Evolutionary conservation across 1,140 invertebrate genomes (phyloP).

Genomic region (Stegodyphus dumicola): DNA sequence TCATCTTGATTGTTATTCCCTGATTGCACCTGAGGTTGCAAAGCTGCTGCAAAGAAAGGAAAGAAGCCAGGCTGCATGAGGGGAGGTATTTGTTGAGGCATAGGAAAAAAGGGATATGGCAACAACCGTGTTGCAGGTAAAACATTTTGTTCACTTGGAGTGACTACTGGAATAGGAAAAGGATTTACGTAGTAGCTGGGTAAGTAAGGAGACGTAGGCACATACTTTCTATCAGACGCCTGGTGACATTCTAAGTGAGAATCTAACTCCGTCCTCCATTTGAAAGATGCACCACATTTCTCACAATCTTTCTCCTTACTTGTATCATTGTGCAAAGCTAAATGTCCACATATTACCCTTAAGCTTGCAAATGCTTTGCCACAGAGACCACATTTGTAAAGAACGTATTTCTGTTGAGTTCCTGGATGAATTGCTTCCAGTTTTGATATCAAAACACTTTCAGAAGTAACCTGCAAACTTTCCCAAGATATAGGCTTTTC

Average conservation of each 20-base stretch:
- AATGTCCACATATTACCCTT: conserved; percentile 67
- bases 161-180: conserved; percentile 55
- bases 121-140: conserved; percentile 34
- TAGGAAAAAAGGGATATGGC: conserved; percentile 57
- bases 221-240: conserved; percentile 55
- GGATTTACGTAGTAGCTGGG: conserved; percentile 58
- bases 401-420: conserved; percentile 67
- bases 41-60: conserved; percentile 51
- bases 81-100: conserved; percentile 56
- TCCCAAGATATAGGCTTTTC: conserved; percentile 56
- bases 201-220: conserved; percentile 43
- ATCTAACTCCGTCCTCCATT: conserved; percentile 62
- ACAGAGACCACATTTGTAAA: conserved; percentile 71
- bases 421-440: conserved; percentile 68
- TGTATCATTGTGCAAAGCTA: conserved; percentile 66
- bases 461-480: conserved; percentile 62
- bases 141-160: conserved; percentile 50
- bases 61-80: conserved; percentile 56
- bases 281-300: conserved; percentile 64
- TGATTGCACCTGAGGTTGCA: conserved; percentile 37
- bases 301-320: conserved; percentile 62
- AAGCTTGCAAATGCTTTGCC: conserved; percentile 68
- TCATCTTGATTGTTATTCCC: conserved; percentile 32
- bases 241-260: conserved; percentile 63
- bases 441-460: conserved; percentile 68